These are phyloP conservation scores for Orcinus orca DNA, from an alignment of 2,113 vertebrate species.

Conservation along the genomic window DNA sequence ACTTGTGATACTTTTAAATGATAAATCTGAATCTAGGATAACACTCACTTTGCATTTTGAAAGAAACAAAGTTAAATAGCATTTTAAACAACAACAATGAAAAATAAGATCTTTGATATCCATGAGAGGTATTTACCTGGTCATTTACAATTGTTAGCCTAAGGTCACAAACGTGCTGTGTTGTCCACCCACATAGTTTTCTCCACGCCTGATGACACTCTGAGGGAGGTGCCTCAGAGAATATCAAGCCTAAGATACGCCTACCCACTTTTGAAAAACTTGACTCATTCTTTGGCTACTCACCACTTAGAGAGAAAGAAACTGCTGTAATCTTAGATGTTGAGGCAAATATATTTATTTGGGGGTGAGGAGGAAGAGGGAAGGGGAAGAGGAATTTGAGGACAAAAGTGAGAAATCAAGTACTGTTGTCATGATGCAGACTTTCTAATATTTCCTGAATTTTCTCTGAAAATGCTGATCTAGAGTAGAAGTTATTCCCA, in stretches of 20 bases:
- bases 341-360: not conserved
- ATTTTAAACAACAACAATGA: not conserved
- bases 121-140: not conserved
- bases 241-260: not conserved
- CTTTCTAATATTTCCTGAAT: not conserved
- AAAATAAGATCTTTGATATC: not conserved
- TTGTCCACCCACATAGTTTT: not conserved
- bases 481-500: not conserved
- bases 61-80: not conserved
- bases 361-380: no score
- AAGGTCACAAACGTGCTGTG: not conserved
- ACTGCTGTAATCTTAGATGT: not conserved
- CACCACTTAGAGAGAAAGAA: not conserved
- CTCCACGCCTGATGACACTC: not conserved
- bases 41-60: slow-evolving; percentile 17
- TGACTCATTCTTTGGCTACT: slow-evolving; percentile 38
- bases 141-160: not conserved
- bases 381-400: not conserved
- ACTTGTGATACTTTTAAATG: slow-evolving; percentile 18
- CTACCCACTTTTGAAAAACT: not conserved
- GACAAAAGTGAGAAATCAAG: not conserved
- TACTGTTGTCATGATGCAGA: not conserved
- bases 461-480: not conserved
- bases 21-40: not conserved
- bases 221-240: not conserved